Conservation (phyloP, 2,113 vertebrate species). For the Oostethus manadensis region DNA sequence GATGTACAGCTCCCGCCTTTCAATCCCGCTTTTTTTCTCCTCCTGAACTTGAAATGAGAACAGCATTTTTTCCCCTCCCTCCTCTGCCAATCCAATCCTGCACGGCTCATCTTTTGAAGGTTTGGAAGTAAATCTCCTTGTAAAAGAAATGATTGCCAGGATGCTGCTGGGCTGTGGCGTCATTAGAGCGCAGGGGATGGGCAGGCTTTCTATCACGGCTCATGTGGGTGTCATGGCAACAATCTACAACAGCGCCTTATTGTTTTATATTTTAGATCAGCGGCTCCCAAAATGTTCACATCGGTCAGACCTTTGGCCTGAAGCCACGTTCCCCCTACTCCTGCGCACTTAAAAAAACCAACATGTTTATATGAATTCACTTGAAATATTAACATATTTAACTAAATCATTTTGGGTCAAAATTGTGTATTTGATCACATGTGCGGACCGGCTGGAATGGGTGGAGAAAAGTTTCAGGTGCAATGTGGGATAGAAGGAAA, state of each 20-base stretch:
- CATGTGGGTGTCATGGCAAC: constrained; percentile 29
- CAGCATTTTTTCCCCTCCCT: constrained; percentile 33
- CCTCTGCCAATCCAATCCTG: constrained; percentile 58
- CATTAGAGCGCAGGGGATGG: constrained; percentile 50
- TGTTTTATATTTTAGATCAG: too few relatives aligned
- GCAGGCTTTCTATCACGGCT: constrained; percentile 41
- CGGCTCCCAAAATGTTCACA: too few relatives aligned
- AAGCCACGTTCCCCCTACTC: too few relatives aligned
- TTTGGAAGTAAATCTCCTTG: constrained; percentile 57
- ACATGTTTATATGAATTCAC: too few relatives aligned
- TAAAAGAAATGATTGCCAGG: constrained; percentile 50
- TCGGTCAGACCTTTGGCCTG: too few relatives aligned
- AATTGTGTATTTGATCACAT: too few relatives aligned
- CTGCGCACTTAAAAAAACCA: too few relatives aligned
- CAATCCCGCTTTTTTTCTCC: constrained; percentile 24
- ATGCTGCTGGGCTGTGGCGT: constrained; percentile 47
- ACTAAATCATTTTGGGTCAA: too few relatives aligned
- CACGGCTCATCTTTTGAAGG: constrained; percentile 58
- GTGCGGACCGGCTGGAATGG: too few relatives aligned
- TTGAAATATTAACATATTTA: too few relatives aligned
- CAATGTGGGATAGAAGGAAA: too few relatives aligned
- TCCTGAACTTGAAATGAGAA: constrained; percentile 51
- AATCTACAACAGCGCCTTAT: not conserved
- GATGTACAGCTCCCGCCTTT: constrained; percentile 36
- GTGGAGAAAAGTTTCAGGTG: too few relatives aligned